Base-by-base conservation (phyloP, 2,888 invertebrate genomes). In the Omphaloscelis lunosa region DNA sequence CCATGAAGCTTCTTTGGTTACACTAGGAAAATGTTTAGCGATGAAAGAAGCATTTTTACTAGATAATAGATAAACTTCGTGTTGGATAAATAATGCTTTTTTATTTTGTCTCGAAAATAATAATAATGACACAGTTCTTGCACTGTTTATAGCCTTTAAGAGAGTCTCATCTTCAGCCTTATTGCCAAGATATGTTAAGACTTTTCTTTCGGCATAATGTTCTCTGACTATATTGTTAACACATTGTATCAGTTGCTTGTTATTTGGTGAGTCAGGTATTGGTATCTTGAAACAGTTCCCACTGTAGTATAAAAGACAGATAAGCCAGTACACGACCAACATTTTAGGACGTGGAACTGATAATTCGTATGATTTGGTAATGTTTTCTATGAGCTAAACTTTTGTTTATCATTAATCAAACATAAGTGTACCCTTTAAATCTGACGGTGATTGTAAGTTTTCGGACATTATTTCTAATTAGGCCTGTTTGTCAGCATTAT, bases 1-100 rank as follows among this genome's bases (percentile, higher is more conserved):
- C 94, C 94, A 95, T 6, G 86, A 75, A 0, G 72, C 23, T 58
- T 92, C 92, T 65, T 71, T 85, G 3, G 78, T 83, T 0, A 94
- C 66, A 20, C 73, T 34, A 11, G 27, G 41, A 17, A 92, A 86
- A 8, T 79, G 72, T 9, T 74, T 7, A 9, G 67, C 75, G 15
- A 94, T 90, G 27, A 86, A 77, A 4, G 63, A 68, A 4, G 79
- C 79, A 62, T 89, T 79, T 58, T 23, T 85, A 1, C 61, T 80
- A 0, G 87, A 88, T 61, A 94, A 77, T 17, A 94, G 17, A 77
- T 94, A 94, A 6, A 86, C 89, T 66, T 84, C 63, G 27, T 90
- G 80, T 53, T 62, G 77, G 6, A 82, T 34, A n/a, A 51, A 59
- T 9, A 74, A 51, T 63, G 66, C 65, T 11, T 59, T 53, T 12